A percentile compares a stretch with the other conserved stretches of the same genome.
Conservation (phyloP, 2,888 invertebrate species). For the Pomacea canaliculata region DNA sequence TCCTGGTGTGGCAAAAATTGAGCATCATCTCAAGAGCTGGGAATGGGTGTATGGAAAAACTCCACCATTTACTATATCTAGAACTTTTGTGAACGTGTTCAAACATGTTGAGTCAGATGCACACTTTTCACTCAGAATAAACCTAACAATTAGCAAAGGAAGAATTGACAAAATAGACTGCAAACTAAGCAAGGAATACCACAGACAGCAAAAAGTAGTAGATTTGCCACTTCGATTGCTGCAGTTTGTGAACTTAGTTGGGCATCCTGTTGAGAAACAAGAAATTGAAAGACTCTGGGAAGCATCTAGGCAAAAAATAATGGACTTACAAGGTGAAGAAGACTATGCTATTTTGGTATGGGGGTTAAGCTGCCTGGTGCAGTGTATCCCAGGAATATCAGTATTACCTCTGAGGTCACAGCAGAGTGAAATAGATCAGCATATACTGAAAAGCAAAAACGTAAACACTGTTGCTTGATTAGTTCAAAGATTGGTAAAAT, state of each 20-base stretch:
- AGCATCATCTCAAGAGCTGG: slow-evolving; percentile 44
- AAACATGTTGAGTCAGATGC: background rate
- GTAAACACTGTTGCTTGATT: too few relatives aligned
- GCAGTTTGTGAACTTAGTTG: slow-evolving; percentile 7
- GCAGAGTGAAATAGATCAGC: too few relatives aligned
- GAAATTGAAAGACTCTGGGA: background rate
- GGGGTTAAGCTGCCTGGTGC: slow-evolving; percentile 12
- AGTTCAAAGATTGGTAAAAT: too few relatives aligned
- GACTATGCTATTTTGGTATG: slow-evolving; percentile 8
- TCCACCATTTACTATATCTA: slow-evolving; percentile 48
- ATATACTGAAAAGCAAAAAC: too few relatives aligned
- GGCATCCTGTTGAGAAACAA: background rate
- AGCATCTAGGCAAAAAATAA: background rate
- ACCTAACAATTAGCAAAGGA: slow-evolving; percentile 3
- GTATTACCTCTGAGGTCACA: too few relatives aligned
- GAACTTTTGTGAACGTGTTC: slow-evolving; percentile 28
- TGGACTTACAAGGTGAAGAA: slow-evolving; percentile 3
- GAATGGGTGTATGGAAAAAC: slow-evolving; percentile 58
- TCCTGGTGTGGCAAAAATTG: slow-evolving; percentile 45
- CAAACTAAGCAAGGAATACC: background rate
- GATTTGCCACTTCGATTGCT: slow-evolving; percentile 6
- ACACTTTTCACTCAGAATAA: background rate
- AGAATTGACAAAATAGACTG: background rate
- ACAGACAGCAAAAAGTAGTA: background rate
- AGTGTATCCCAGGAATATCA: slow-evolving; percentile 7